phyloP scores from a whole-genome alignment of 64 coral and sea anemone species.

The Porites lutea region DNA sequence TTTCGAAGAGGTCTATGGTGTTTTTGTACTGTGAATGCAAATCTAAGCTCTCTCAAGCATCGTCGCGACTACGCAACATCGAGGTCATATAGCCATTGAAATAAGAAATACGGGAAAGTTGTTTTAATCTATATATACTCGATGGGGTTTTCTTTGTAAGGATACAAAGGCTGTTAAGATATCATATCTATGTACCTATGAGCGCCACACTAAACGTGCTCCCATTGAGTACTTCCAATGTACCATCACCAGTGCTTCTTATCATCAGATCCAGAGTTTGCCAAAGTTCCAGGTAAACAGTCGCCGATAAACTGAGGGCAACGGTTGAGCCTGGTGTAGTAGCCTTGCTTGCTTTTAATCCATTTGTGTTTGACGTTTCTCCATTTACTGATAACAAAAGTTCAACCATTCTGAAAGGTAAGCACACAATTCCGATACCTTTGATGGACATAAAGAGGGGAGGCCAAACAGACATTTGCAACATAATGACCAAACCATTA shows the following conservation, averaged over 20 bases:
- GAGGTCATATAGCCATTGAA: too few relatives aligned
- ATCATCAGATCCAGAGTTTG: constrained; percentile 35
- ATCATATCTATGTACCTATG: neutral
- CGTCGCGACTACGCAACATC: too few relatives aligned
- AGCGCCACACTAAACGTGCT: constrained; percentile 3
- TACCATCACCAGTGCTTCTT: constrained; percentile 29
- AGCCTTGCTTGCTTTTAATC: neutral
- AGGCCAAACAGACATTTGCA: too few relatives aligned
- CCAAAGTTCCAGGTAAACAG: constrained; percentile 14
- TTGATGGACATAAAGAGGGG: too few relatives aligned
- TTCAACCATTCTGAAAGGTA: constrained; percentile 2
- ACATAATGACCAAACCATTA: too few relatives aligned
- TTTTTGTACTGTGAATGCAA: too few relatives aligned
- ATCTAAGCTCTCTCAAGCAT: too few relatives aligned
- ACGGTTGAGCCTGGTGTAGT: neutral
- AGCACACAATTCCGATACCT: too few relatives aligned
- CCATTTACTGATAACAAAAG: constrained; percentile 28
- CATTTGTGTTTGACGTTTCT: constrained; percentile 1
- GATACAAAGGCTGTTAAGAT: neutral
- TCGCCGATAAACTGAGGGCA: constrained; percentile 14
- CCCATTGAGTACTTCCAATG: constrained; percentile 18
- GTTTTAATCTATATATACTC: too few relatives aligned
- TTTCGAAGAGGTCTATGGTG: too few relatives aligned
- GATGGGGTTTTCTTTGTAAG: too few relatives aligned
- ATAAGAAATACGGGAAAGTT: too few relatives aligned